phyloP scores from a whole-genome alignment of 2,888 invertebrate genomes.

The Luperina nickerlii region DNA sequence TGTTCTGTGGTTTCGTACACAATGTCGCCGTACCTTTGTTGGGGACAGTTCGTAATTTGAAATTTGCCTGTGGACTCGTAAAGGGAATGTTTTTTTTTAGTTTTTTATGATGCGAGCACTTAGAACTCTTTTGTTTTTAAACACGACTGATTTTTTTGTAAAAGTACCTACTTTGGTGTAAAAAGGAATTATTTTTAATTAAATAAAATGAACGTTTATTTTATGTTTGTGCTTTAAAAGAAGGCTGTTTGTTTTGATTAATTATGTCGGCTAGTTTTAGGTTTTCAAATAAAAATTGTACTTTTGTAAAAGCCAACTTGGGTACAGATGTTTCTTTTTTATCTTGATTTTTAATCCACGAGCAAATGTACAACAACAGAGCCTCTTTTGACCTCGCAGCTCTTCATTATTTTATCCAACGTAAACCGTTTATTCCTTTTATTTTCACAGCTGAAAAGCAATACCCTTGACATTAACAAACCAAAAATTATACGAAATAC shows the following conservation, averaged over 20 bases:
- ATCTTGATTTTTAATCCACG: not conserved
- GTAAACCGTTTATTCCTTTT: not conserved
- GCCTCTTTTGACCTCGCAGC: not conserved
- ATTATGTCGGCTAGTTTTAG: not conserved
- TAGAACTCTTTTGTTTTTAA: constrained; percentile 65
- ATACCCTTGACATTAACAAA: constrained; percentile 6
- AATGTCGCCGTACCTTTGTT: constrained; percentile 67
- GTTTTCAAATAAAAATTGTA: not conserved
- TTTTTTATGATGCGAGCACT: constrained; percentile 62
- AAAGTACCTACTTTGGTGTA: constrained; percentile 7
- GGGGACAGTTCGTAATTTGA: constrained; percentile 72
- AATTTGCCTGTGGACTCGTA: constrained; percentile 74
- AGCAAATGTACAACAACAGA: not conserved
- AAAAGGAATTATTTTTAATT: constrained; percentile 29
- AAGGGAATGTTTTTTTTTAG: constrained; percentile 67
- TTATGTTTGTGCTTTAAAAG: not conserved
- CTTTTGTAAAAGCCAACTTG: not conserved
- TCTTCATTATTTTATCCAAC: not conserved
- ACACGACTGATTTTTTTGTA: constrained; percentile 48
- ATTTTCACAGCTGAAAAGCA: not conserved
- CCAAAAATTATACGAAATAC: not conserved
- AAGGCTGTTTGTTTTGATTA: not conserved
- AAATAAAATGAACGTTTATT: constrained; percentile 13
- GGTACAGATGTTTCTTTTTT: not conserved
- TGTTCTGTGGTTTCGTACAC: constrained; percentile 68